Evolutionary conservation across 2,113 vertebrate genomes (phyloP), one percentile per base, ranked within the genome.

Genomic region (Gymnarchus niloticus): DNA sequence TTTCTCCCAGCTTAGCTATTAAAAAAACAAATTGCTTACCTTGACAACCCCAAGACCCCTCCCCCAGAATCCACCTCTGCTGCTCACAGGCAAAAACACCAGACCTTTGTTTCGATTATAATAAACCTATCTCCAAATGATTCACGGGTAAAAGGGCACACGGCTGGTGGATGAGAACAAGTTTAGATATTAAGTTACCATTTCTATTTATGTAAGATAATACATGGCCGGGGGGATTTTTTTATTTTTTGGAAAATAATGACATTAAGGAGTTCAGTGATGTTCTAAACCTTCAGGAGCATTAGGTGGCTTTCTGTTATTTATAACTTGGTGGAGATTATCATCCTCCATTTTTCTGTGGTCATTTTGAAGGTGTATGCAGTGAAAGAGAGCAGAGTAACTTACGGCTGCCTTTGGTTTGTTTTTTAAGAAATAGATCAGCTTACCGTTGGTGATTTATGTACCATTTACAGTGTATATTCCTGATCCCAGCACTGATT

Each of bases 191-290:
- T 89, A 88, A 86, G 89, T 92, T 92, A 89, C 91, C 65, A 85
- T 59, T 86, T 88, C 91, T 92, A 90, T 93, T 93, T 91, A 89
- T 87, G 83, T 87, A 86, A 90, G 90, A 91, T 92, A 92, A 92
- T 91, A 85, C 89, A 88, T 17, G 80, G 89, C 92, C 92, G 87
- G 88, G 33, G 90, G 89, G 91, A 65, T 44, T 12, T 82, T 83
- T 83, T 84, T 91, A 86, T 82, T 78, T 83, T 85, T 91, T 86
- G 85, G 85, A 6, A 52, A 92, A 91, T 93, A 93, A 94, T 93
- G 88, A 92, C 90, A 92, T 92, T 89, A 91, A 87, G 80, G 73
- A 87, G 86, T 85, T 87, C 89, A 91, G 91, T 91, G 84, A 83
- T 90, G 90, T 87, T 88, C 86, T 85, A 86, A 88, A 91, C 87